Evolutionary conservation across 2,113 vertebrate species (phyloP), one percentile per base, ranked within the genome.

Genomic region (Tragelaphus scriptus): DNA sequence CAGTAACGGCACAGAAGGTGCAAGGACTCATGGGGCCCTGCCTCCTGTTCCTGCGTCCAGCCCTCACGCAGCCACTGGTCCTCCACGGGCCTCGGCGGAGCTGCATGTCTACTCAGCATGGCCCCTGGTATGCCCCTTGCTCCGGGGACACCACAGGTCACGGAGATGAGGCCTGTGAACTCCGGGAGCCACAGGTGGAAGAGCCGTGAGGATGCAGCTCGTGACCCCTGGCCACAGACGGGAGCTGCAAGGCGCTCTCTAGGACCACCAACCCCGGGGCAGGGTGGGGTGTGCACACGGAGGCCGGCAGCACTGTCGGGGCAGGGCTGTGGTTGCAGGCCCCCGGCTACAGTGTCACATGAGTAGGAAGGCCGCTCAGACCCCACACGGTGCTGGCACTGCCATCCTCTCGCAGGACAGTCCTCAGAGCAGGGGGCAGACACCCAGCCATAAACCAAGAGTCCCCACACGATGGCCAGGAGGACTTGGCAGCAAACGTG

Each of bases 271-370:
- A n/a, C 17, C 17, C 65, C 65, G 21, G 19, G 65, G n/a, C 7
- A 2, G 65, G 65, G n/a, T 17, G 2, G 1, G 65, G 17, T 0
- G 9, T 36, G 17, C 4, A 0, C 65, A 36, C 17, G 65, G n/a
- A 71, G 4, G 17, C n/a, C 19, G 0, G 65, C 68, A 36, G n/a
- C 19, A 2, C n/a, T 71, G 9, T 23, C 4, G 2, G n/a, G 12
- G 68, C n/a, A 71, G 68, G 19, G n/a, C n/a, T 10, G 5, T 21
- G 1, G 68, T 3, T 2, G 2, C n/a, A 36, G 68, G 68, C 19
- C n/a, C 63, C 68, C 5, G 10, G 10, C n/a, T 40, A 6, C 2
- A 71, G 68, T 5, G 2, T 23, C 68, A 6, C 5, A 0, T 12
- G 68, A 71, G 4, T 12, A n/a, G n/a, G 19, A 12, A 71, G 68